Evolutionary conservation across 1,140 invertebrate species (phyloP), one percentile per base, ranked within the genome.

Genomic region (Microplitis mediator): DNA sequence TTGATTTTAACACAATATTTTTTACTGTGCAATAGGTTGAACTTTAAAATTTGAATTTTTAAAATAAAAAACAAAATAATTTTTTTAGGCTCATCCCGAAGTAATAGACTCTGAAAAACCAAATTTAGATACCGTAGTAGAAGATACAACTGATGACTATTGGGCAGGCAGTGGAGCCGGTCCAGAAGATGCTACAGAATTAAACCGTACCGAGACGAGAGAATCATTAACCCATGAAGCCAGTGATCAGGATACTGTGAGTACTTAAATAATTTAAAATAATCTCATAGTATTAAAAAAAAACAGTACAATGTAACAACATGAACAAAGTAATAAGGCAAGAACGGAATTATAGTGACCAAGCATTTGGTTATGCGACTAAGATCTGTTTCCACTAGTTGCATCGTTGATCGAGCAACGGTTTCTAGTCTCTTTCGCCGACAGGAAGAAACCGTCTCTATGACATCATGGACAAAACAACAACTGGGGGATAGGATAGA

Each of bases 231-330:
- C 89, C 51, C 89, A 90, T 72, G 91, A 92, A 75, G 90, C 91
- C 56, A 92, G 90, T 79, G 90, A 92, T 81, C 90, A 91, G 79
- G 90, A 92, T 79, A 89, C 91, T 64, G 91, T 92, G 81, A 90
- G 90, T 88, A 67, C 62, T 31, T 6, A 5, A 23, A 75, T 16
- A n/a, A 60, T 62, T 61, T 16, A 35, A 51, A 60, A 63, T 69
- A 62, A 67, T 63, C 51, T 62, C 52, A 13, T 45, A 11, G 5
- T 6, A 45, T 45, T 45, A 45, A 5, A 61, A 61, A 61, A 61
- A 61, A 61, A 36, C 9, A 63, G 34, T 36, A 36, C 39, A 14
- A 56, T 56, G 6, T 14, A 6, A 14, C n/a, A 23, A 16, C 16
- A 23, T 51, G 5, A 16, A 14, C 14, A 56, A 56, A 45, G 39